Conservation (phyloP, 2,888 invertebrate species). For the Bombylius major region DNA sequence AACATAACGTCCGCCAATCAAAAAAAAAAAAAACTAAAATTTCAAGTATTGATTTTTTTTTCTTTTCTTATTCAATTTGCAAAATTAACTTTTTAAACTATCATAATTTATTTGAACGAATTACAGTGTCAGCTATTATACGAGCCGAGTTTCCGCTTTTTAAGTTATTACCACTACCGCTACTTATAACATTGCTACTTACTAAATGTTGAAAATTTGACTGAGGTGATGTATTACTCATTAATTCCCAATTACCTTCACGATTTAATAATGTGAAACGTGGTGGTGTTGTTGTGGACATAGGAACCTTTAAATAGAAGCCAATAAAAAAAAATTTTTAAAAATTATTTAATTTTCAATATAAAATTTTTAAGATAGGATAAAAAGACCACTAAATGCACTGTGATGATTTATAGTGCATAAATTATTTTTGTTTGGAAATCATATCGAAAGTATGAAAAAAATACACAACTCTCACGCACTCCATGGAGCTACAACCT, state of each 20-base stretch:
- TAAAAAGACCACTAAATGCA: too few species aligned
- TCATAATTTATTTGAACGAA: background rate
- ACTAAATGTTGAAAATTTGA: background rate
- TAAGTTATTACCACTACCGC: background rate
- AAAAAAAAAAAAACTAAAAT: too few species aligned
- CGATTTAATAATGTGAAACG: conserved; percentile 20
- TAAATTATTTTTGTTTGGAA: too few species aligned
- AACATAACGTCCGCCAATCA: too few species aligned
- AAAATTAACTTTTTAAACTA: background rate
- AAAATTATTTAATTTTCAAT: background rate
- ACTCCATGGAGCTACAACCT: too few species aligned
- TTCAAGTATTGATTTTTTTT: background rate
- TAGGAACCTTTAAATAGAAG: conserved; percentile 22
- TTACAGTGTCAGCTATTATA: background rate
- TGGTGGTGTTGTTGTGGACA: conserved; percentile 18
- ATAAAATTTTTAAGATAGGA: background rate
- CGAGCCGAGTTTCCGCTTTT: background rate
- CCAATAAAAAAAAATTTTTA: background rate
- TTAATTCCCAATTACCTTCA: conserved; percentile 23
- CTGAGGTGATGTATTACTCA: conserved; percentile 1
- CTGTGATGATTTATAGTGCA: too few species aligned
- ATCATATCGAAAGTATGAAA: too few species aligned
- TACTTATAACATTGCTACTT: background rate
- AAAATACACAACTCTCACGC: too few species aligned
- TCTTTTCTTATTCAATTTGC: background rate